Base-by-base conservation (phyloP, 2,888 invertebrate genomes). In the Pocota personata region DNA sequence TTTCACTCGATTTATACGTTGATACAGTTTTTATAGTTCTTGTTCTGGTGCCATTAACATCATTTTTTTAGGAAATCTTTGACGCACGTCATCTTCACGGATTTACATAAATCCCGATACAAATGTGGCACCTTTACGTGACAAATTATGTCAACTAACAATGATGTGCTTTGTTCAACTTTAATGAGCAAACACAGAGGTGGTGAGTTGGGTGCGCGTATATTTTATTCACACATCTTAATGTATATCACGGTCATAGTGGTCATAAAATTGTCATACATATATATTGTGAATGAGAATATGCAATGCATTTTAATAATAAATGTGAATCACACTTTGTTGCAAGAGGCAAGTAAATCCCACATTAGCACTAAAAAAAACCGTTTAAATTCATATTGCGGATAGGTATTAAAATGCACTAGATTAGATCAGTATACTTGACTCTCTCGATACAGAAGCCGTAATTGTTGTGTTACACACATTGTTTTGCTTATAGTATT, bases 41-140 rank as follows among this genome's bases (percentile, higher is more conserved):
- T 32, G 55, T 60, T 77, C 67, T 50, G 27, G 19, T 48, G 66
- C 35, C 14, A 73, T 60, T 73, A 37, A 48, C 58, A 48, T 58
- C 35, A 27, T 12, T 58, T 57, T 40, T 27, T 67, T 37, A 6
- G 12, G 5, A 21, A 37, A 77, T 69, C 60, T 69, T 21, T 14
- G 48, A 32, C 57, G 30, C 5, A 24, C 32, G 16, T 46, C 19
- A 27, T 58, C 24, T 30, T 58, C 21, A 58, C 57, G 37, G 69
- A 64, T 72, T 66, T 35, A 73, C 66, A 66, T 80, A 67, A 80
- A 73, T 64, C 64, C 30, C 52, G 67, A 60, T 35, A 73, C 62
- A 78, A 83, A 78, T 79, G 67, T 79, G 62, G 57, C 79, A 79
- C 83, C 72, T 83, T 73, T 82, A 73, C 76, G 69, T 67, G 71